phyloP scores from a whole-genome alignment of 2,113 vertebrate species.

The Podocnemis expansa region DNA sequence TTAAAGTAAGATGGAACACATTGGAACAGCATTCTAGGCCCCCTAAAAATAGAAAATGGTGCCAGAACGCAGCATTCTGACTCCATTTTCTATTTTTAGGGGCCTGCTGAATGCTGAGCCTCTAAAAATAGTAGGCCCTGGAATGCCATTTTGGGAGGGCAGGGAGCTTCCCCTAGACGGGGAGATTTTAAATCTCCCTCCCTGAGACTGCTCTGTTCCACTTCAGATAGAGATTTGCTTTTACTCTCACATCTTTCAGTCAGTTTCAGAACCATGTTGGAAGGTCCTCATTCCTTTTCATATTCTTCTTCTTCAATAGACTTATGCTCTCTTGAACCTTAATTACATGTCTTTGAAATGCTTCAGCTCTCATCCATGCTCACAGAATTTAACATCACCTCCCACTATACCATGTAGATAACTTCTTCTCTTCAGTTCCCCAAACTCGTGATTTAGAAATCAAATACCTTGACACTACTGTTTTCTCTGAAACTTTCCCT shows the following conservation, averaged over 20 bases:
- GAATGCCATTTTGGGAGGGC: too few species aligned
- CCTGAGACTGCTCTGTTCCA: neutral
- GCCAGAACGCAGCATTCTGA: too few species aligned
- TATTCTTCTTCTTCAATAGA: neutral
- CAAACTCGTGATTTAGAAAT: neutral
- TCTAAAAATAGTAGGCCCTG: too few species aligned
- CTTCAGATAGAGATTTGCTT: neutral
- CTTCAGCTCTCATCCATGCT: neutral
- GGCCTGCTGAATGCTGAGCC: too few species aligned
- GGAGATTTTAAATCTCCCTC: too few species aligned
- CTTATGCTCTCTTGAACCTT: neutral
- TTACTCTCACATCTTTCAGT: neutral
- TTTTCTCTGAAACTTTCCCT: neutral
- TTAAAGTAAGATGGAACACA: too few species aligned
- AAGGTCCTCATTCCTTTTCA: neutral
- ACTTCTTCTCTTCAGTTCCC: neutral
- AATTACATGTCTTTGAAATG: fast-evolving
- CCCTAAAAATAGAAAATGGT: too few species aligned
- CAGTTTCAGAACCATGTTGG: neutral
- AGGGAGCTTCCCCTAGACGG: too few species aligned
- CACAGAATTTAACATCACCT: neutral
- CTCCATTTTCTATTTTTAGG: too few species aligned
- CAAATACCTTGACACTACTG: fast-evolving
- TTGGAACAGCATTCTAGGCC: too few species aligned
- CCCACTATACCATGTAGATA: neutral